phyloP scores from a whole-genome alignment of 2,797 vertebrate genomes.

The Cryptoprocta ferox region DNA sequence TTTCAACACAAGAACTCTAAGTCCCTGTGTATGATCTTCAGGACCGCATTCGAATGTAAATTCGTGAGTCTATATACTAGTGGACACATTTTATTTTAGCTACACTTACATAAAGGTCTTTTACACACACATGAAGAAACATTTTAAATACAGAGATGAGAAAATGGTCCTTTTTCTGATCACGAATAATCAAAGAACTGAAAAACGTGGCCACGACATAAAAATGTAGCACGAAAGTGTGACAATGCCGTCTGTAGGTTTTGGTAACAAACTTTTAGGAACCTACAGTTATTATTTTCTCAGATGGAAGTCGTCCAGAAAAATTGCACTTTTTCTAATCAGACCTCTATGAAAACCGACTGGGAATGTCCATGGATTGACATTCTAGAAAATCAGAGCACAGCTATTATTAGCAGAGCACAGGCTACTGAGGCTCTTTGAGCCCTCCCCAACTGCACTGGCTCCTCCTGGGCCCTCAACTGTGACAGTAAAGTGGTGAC shows the following conservation, averaged over 20 bases:
- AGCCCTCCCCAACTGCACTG: not conserved
- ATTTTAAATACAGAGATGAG: not conserved
- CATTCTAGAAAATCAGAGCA: not conserved
- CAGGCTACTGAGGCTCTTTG: not conserved
- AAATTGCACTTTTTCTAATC: not conserved
- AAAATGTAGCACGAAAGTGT: not conserved
- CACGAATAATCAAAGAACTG: not conserved
- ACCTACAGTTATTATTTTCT: not conserved
- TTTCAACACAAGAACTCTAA: too few relatives aligned
- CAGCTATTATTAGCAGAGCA: not conserved
- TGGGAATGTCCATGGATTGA: not conserved
- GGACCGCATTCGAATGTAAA: not conserved
- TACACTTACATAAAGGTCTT: not conserved
- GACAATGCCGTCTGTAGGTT: not conserved
- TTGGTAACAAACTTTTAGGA: not conserved
- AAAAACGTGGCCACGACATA: not conserved
- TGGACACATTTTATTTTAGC: not conserved
- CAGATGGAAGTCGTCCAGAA: not conserved
- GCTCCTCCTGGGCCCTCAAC: not conserved
- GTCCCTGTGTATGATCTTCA: not conserved
- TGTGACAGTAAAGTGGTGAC: not conserved
- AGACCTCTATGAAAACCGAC: not conserved
- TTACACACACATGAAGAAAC: not conserved
- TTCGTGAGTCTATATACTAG: not conserved
- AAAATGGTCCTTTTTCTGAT: conserved; percentile 16